Base-by-base conservation (phyloP, 2,113 vertebrate species). In the Dendropsophus ebraccatus region DNA sequence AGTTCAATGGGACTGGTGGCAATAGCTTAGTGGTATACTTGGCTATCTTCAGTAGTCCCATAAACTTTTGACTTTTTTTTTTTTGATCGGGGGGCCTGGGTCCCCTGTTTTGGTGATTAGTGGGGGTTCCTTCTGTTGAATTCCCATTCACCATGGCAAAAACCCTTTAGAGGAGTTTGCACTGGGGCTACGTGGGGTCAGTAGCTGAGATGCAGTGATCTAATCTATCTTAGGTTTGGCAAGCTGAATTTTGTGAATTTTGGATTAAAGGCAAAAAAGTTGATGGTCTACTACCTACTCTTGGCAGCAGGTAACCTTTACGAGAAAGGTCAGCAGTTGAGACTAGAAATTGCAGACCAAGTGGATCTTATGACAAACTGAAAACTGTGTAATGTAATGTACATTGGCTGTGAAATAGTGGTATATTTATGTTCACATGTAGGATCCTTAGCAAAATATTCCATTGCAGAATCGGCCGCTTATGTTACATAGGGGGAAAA, bases 381-480 rank as follows among this genome's bases (percentile, higher is more conserved):
- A 77, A 12, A 2, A 37, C 28, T 56, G 19, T 56, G 25, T 23
- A 50, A 79, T 79, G 21, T 56, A 79, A 79, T 79, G 21, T 56
- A 79, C 32, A 58, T 56, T 78, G 74, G 50, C 50, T 32, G 75
- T 32, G 50, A 56, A 78, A 8, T 8, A n/a, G 58, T 79, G 47
- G 88, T 87, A 87, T 85, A 50, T 0, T 9, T 0, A 16, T 32
- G 35, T 19, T 19, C 19, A 88, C 87, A 84, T 87, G 3, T 30
- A 54, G 75, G 30, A 79, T 58, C 30, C 52, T 41, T 79, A 79
- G 45, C 10, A 58, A 60, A 60, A 41, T 80, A 80, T 62, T 80
- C 77, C 77, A 80, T 80, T 80, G 54, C 77, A 41, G 77, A 60
- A 80, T 35, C 41, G 35, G 54, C 21, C 54, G 60, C 32, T 62